phyloP scores from a whole-genome alignment of 2,888 invertebrate species.

The Ecliptopera silaceata region DNA sequence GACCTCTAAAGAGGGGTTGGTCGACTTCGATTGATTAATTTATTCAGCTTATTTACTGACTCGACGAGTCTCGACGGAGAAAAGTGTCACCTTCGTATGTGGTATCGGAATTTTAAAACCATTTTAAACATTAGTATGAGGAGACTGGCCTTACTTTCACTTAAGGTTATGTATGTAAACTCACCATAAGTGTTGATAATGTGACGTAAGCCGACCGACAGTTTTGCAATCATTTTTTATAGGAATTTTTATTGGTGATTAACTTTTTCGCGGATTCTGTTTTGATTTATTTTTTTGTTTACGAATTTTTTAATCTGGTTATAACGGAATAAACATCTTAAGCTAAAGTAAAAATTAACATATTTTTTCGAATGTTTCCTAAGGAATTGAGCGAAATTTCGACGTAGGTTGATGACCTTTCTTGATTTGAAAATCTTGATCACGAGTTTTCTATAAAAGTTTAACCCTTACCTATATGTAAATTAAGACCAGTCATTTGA shows the following conservation, averaged over 20 bases:
- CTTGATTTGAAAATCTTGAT: no score
- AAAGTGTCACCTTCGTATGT: slow-evolving; percentile 68
- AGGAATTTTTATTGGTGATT: slow-evolving; percentile 5
- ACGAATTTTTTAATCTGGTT: no score
- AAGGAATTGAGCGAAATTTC: no score
- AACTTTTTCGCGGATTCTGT: neutral
- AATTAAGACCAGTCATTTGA: no score
- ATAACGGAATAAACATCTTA: no score
- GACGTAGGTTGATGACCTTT: no score
- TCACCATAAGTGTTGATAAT: slow-evolving; percentile 70
- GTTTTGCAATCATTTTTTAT: slow-evolving; percentile 27
- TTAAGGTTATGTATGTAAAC: slow-evolving; percentile 80
- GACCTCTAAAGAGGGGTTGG: slow-evolving; percentile 62
- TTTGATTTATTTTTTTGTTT: neutral
- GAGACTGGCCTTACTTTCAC: slow-evolving; percentile 76
- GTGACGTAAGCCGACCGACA: slow-evolving; percentile 65
- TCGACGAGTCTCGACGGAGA: slow-evolving; percentile 68
- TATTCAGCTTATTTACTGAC: slow-evolving; percentile 75
- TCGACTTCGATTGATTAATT: slow-evolving; percentile 70
- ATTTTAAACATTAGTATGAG: slow-evolving; percentile 79
- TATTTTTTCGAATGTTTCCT: no score
- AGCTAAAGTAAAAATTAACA: no score
- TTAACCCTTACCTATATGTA: no score
- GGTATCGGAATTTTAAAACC: slow-evolving; percentile 76
- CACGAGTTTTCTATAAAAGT: no score